A percentile compares a stretch with the other conserved stretches of the same genome.
Evolutionary conservation across 1,140 invertebrate genomes (phyloP).

Genomic region (Diorhabda elongata): DNA sequence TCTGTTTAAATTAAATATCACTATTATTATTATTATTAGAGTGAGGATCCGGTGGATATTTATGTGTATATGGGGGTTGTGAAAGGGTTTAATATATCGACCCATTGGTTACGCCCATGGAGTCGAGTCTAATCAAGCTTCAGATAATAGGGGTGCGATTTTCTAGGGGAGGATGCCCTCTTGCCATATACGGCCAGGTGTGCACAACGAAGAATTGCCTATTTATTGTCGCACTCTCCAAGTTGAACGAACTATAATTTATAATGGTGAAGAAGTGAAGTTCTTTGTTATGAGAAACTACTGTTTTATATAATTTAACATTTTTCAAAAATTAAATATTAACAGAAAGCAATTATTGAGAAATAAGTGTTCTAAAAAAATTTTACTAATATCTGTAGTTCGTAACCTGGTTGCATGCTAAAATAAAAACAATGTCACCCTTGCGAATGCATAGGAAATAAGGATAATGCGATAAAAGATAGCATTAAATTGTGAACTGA

Average conservation of each 20-base stretch:
- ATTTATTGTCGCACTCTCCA: constrained; percentile 25
- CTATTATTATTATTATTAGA: too few species aligned
- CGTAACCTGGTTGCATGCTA: background rate
- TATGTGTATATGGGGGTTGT: too few species aligned
- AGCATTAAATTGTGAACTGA: constrained; percentile 16
- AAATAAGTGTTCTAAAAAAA: too few species aligned
- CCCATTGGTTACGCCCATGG: background rate
- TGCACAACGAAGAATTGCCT: constrained; percentile 17
- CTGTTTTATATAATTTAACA: background rate
- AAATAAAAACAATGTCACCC: constrained; percentile 12
- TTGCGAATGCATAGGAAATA: constrained; percentile 18
- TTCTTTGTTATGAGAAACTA: background rate
- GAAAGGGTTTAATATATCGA: too few species aligned
- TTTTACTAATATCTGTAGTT: too few species aligned
- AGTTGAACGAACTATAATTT: constrained; percentile 25
- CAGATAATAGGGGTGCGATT: constrained; percentile 29
- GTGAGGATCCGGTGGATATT: too few species aligned
- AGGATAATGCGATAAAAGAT: constrained; percentile 15
- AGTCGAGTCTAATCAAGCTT: constrained; percentile 18
- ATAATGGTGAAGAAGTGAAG: background rate
- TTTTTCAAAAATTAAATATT: too few species aligned
- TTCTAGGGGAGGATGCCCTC: constrained; percentile 18
- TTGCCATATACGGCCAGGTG: constrained; percentile 19
- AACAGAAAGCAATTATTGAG: too few species aligned
- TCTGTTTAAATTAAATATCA: too few species aligned